phyloP scores from a whole-genome alignment of 2,888 invertebrate species.

The Apocheima hispidaria region DNA sequence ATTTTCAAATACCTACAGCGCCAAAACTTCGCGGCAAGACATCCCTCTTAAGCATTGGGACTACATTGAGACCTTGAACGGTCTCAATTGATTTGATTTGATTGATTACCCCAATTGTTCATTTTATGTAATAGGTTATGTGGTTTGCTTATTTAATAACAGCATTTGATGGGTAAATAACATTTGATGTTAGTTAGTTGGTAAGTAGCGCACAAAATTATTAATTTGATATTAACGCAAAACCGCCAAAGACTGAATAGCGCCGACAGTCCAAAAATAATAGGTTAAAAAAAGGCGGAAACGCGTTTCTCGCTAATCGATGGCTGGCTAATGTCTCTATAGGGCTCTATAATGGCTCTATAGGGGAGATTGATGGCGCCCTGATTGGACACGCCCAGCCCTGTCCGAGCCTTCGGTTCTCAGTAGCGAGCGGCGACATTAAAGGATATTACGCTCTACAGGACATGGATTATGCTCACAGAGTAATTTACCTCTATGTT shows the following conservation, averaged over 20 bases:
- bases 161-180: neutral
- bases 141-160: too few species aligned
- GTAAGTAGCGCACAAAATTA: neutral
- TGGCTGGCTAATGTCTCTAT: slow-evolving; percentile 70
- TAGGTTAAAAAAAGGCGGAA: slow-evolving; percentile 64
- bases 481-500: slow-evolving; percentile 26
- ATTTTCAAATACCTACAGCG: too few species aligned
- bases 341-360: slow-evolving; percentile 67
- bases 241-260: slow-evolving; percentile 27
- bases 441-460: slow-evolving; percentile 53
- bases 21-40: too few species aligned
- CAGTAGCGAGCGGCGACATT: slow-evolving; percentile 68
- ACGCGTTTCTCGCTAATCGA: slow-evolving; percentile 68
- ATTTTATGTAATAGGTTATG: too few species aligned
- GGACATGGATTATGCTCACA: slow-evolving; percentile 31
- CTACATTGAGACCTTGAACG: too few species aligned
- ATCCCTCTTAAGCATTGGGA: too few species aligned
- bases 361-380: slow-evolving; percentile 73
- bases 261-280: slow-evolving; percentile 35
- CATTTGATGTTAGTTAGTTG: neutral
- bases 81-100: too few species aligned
- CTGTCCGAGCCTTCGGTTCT: slow-evolving; percentile 50
- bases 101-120: too few species aligned
- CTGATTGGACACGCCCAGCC: slow-evolving; percentile 72
- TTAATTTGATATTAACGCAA: neutral